Percentiles rank a stretch among this genome's conserved stretches.
Evolutionary conservation across 2,113 vertebrate genomes (phyloP).

Genomic region (Pelusios castaneus): DNA sequence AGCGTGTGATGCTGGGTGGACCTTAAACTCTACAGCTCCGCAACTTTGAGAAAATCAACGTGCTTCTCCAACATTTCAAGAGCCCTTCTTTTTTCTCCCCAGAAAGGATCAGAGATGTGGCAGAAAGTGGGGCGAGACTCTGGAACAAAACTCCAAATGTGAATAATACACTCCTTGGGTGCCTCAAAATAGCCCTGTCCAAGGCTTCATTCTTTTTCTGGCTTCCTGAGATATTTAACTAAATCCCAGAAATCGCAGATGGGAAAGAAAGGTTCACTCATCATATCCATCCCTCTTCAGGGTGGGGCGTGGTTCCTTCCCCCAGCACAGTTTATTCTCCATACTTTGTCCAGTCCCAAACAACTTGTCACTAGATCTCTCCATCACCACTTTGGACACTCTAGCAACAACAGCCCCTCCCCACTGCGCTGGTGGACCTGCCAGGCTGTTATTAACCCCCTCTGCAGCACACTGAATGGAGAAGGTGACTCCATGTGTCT

Average conservation of each 20-base stretch:
- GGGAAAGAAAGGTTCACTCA: neutral
- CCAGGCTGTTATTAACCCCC: neutral
- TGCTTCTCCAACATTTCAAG: neutral
- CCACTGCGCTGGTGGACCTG: neutral
- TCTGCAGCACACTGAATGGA: neutral
- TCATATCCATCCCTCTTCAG: neutral
- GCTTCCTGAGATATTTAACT: neutral
- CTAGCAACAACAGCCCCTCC: neutral
- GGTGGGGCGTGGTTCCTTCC: neutral
- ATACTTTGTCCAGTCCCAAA: neutral
- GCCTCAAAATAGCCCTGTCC: neutral
- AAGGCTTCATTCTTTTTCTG: neutral
- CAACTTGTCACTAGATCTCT: neutral
- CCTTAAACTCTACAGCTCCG: neutral
- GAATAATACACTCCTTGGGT: neutral
- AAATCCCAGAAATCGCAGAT: neutral
- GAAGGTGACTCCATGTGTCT: neutral
- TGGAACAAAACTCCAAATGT: neutral
- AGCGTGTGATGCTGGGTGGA: neutral
- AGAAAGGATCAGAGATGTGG: neutral
- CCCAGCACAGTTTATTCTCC: neutral
- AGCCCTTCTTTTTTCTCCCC: neutral
- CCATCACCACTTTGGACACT: neutral
- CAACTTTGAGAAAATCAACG: neutral
- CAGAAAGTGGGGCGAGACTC: neutral